Percentiles rank a stretch among this genome's conserved stretches.
These are phyloP conservation scores for Pedionomus torquatus DNA, from an alignment of 2,113 vertebrate genomes.

Conservation along the genomic window DNA sequence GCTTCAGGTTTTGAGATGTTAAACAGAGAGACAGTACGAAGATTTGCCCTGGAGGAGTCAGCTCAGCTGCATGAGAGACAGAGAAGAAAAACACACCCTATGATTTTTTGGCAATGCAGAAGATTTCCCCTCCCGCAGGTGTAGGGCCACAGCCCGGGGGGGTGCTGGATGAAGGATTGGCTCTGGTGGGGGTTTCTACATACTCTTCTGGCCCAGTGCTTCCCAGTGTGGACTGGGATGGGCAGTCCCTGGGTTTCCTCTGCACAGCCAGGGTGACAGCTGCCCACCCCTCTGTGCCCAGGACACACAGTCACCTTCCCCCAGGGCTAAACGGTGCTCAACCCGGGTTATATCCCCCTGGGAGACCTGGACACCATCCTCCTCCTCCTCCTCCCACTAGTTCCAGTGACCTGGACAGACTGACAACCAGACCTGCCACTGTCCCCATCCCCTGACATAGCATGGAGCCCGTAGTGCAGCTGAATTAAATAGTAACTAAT, in stretches of 20 bases:
- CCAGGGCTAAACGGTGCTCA: rapidly evolving
- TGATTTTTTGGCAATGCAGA: not conserved
- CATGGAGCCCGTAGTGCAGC: not conserved
- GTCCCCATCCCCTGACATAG: not conserved
- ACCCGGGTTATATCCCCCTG: rapidly evolving
- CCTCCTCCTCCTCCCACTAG: not conserved
- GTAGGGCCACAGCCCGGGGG: not conserved
- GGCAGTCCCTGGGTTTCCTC: not conserved
- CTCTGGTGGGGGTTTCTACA: rapidly evolving
- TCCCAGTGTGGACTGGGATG: not conserved
- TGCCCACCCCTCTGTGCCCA: not conserved
- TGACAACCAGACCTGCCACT: rapidly evolving
- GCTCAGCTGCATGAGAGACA: rapidly evolving
- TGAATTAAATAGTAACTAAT: not conserved
- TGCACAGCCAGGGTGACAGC: not conserved
- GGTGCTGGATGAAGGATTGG: rapidly evolving
- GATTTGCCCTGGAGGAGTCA: not conserved
- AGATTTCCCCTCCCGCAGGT: not conserved
- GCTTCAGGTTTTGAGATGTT: not conserved
- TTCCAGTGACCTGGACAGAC: rapidly evolving
- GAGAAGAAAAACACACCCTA: not conserved
- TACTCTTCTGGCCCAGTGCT: not conserved
- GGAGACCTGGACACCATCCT: not conserved
- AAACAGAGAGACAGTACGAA: not conserved
- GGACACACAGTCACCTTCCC: rapidly evolving